phyloP scores from a whole-genome alignment of 2,113 vertebrate species.

The Osmerus mordax region DNA sequence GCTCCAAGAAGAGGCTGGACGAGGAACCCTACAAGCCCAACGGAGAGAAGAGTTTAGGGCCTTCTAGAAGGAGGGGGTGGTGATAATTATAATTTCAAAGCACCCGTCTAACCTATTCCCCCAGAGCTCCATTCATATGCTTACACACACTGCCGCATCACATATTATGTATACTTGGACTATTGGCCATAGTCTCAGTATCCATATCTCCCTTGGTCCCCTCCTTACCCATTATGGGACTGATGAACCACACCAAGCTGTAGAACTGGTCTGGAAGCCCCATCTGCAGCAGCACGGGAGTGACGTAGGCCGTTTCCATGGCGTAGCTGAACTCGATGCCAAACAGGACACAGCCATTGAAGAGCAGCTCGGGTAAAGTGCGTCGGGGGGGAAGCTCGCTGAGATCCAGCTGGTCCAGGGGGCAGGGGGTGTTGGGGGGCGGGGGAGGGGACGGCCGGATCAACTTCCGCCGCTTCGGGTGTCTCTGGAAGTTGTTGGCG shows the following conservation, averaged over 20 bases:
- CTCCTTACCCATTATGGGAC: constrained; percentile 89
- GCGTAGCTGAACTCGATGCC: constrained; percentile 98
- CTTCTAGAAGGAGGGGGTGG: background rate
- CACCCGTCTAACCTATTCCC: background rate
- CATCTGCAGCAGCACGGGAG: constrained; percentile 94
- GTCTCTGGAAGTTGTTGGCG: constrained; percentile 97
- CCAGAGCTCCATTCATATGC: background rate
- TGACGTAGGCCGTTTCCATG: constrained; percentile 98
- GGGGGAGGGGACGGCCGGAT: constrained; percentile 90
- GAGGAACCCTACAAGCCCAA: constrained; percentile 82
- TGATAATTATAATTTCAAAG: background rate
- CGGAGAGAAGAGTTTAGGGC: constrained; percentile 14
- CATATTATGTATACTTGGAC: background rate
- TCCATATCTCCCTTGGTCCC: background rate
- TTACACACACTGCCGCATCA: background rate
- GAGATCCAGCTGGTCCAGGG: constrained; percentile 83
- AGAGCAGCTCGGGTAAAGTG: constrained; percentile 86
- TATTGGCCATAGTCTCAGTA: background rate
- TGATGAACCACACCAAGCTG: constrained; percentile 97
- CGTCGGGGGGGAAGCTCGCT: constrained; percentile 86
- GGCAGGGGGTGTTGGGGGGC: constrained; percentile 91
- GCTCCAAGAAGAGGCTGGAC: constrained; percentile 93
- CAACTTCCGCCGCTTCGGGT: constrained; percentile 85
- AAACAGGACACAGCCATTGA: constrained; percentile 92
- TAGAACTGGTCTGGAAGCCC: constrained; percentile 94